Evolutionary conservation across 2,797 vertebrate genomes (phyloP).

Genomic region (Paramormyrops hopkinsi): DNA sequence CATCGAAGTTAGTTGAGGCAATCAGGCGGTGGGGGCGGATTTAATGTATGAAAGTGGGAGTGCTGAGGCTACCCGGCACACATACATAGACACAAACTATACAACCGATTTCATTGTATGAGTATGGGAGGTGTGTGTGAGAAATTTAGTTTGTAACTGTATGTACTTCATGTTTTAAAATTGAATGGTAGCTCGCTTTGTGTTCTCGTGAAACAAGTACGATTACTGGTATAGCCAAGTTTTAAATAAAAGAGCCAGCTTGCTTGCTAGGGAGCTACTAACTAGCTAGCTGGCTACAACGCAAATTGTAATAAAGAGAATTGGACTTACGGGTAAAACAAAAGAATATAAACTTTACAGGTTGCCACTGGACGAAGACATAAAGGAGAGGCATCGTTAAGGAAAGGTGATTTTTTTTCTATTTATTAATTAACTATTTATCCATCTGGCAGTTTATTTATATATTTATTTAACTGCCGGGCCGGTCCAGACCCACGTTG

Average conservation of each 20-base stretch:
- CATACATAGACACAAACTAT: constrained; percentile 42
- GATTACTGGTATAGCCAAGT: not conserved
- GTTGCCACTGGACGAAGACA: constrained; percentile 29
- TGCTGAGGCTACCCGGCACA: constrained; percentile 48
- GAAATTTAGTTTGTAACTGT: constrained; percentile 21
- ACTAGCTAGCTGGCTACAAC: constrained; percentile 9
- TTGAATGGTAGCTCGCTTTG: not conserved
- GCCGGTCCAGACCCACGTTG: constrained; percentile 17
- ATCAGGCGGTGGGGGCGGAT: constrained; percentile 53
- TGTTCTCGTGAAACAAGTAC: not conserved
- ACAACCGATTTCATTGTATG: constrained; percentile 56
- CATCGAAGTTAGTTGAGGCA: constrained; percentile 57
- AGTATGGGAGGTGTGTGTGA: constrained; percentile 28
- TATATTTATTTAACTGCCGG: constrained; percentile 19
- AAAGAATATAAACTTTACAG: constrained; percentile 41
- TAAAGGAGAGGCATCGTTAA: constrained; percentile 29
- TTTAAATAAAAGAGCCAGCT: constrained; percentile 12
- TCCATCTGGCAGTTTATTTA: not conserved
- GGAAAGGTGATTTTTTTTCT: constrained; percentile 25
- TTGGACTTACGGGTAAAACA: constrained; percentile 30
- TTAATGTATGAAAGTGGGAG: constrained; percentile 50
- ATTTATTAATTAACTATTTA: constrained; percentile 25
- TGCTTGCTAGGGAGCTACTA: constrained; percentile 13
- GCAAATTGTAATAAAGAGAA: not conserved
- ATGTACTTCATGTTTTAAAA: not conserved